A percentile compares a stretch with the other conserved stretches of the same genome.
phyloP scores from a whole-genome alignment of 2,797 vertebrate species.

The Pelobates cultripes region DNA sequence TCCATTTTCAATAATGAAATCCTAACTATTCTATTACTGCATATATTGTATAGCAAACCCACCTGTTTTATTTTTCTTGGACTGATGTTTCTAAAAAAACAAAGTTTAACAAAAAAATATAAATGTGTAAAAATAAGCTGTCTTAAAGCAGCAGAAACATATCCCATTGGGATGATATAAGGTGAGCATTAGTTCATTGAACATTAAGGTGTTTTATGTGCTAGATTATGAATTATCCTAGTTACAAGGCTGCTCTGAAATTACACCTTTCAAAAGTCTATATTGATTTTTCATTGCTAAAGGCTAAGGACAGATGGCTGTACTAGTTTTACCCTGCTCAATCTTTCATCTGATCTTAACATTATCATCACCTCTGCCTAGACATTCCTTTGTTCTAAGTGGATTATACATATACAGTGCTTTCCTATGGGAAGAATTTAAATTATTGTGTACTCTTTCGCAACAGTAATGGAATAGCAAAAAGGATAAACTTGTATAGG shows the following conservation, averaged over 20 bases:
- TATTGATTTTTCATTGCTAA: constrained; percentile 49
- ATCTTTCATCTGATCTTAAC: constrained; percentile 21
- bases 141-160: constrained; percentile 10
- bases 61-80: too few relatives aligned
- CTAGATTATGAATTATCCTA: constrained; percentile 46
- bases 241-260: constrained; percentile 43
- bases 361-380: constrained; percentile 40
- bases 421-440: too few relatives aligned
- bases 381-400: constrained; percentile 13
- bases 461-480: too few relatives aligned
- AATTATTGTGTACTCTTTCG: too few relatives aligned
- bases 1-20: too few relatives aligned
- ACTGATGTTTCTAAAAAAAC: too few relatives aligned
- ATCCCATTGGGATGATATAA: constrained; percentile 34
- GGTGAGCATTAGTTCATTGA: constrained; percentile 35
- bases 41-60: too few relatives aligned
- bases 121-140: constrained; percentile 28
- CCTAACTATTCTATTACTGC: too few relatives aligned
- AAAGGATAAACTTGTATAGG: too few relatives aligned
- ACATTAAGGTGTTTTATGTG: constrained; percentile 43
- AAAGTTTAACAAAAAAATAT: neutral
- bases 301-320: constrained; percentile 40
- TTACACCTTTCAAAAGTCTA: constrained; percentile 39
- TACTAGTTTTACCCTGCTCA: constrained; percentile 38
- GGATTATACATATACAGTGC: too few relatives aligned